Evolutionary conservation across 2,113 vertebrate genomes (phyloP).

Genomic region (Tylochromis polylepis): DNA sequence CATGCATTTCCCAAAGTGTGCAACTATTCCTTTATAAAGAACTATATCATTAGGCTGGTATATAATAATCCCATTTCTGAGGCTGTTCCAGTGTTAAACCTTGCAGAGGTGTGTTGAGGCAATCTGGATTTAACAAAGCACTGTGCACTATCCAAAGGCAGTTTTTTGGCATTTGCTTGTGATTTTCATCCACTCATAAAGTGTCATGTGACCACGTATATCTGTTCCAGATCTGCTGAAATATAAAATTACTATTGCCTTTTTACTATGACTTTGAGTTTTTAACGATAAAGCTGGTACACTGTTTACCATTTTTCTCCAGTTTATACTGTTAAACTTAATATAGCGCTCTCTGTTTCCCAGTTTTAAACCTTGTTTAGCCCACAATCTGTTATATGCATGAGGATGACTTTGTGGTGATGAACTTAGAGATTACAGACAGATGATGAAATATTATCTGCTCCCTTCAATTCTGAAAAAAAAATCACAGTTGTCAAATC

Average conservation of each 20-base stretch:
- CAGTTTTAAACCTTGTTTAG: not conserved
- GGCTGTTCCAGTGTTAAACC: not conserved
- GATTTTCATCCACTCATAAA: not conserved
- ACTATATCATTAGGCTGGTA: not conserved
- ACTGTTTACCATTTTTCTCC: not conserved
- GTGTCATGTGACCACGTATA: not conserved
- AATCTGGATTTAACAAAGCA: not conserved
- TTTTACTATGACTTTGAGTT: not conserved
- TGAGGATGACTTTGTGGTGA: not conserved
- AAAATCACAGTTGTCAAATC: not conserved
- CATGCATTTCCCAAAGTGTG: not conserved
- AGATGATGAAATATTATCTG: not conserved
- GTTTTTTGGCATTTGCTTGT: not conserved
- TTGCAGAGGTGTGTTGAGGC: rapidly evolving
- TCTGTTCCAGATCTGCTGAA: not conserved
- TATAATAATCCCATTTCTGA: not conserved
- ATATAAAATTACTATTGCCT: not conserved
- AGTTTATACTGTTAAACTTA: not conserved
- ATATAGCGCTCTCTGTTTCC: not conserved
- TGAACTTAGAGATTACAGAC: not conserved
- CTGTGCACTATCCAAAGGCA: not conserved
- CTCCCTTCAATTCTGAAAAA: not conserved
- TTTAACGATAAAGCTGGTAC: not conserved
- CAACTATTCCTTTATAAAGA: not conserved
- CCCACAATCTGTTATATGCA: not conserved